Evolutionary conservation across 1,140 invertebrate species (phyloP).

Genomic region (Rhyzopertha dominica): DNA sequence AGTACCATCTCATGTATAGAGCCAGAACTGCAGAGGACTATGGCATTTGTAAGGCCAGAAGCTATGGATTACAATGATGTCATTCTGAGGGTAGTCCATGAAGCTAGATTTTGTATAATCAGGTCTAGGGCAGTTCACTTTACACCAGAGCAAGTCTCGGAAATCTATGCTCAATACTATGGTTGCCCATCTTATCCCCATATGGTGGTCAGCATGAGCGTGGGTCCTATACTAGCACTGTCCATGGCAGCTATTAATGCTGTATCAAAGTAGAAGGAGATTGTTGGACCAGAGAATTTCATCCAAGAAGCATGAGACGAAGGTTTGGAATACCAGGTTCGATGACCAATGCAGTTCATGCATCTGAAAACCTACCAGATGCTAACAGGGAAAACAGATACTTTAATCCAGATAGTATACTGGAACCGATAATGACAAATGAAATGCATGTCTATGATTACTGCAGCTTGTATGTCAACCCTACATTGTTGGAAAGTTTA

Average conservation of each 20-base stretch:
- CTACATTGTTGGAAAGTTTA: conserved; percentile 61
- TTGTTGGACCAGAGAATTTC: conserved; percentile 66
- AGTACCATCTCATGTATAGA: conserved; percentile 30
- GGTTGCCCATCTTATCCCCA: conserved; percentile 66
- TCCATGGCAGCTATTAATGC: conserved; percentile 62
- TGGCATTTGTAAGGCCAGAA: conserved; percentile 78
- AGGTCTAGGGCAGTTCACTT: conserved; percentile 62
- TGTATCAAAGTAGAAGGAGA: conserved; percentile 62
- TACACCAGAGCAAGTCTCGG: conserved; percentile 74
- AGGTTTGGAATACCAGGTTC: conserved; percentile 56
- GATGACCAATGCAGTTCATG: conserved; percentile 71
- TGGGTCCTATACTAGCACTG: conserved; percentile 64
- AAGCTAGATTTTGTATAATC: conserved; percentile 67
- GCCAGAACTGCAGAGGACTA: conserved; percentile 59
- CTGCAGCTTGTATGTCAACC: conserved; percentile 59
- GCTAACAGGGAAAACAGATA: conserved; percentile 82
- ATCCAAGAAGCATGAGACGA: conserved; percentile 67
- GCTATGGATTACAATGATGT: conserved; percentile 62
- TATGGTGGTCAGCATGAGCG: conserved; percentile 71
- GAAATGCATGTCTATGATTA: conserved; percentile 59
- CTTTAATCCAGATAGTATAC: conserved; percentile 78
- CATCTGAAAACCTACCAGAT: conserved; percentile 64
- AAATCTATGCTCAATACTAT: conserved; percentile 72
- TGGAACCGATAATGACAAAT: conserved; percentile 54
- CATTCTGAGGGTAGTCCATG: conserved; percentile 64